These are phyloP conservation scores for Aurelia aurita DNA, from an alignment of 30 jellyfish, hydroid and myxozoan genomes.

Conservation along the genomic window DNA sequence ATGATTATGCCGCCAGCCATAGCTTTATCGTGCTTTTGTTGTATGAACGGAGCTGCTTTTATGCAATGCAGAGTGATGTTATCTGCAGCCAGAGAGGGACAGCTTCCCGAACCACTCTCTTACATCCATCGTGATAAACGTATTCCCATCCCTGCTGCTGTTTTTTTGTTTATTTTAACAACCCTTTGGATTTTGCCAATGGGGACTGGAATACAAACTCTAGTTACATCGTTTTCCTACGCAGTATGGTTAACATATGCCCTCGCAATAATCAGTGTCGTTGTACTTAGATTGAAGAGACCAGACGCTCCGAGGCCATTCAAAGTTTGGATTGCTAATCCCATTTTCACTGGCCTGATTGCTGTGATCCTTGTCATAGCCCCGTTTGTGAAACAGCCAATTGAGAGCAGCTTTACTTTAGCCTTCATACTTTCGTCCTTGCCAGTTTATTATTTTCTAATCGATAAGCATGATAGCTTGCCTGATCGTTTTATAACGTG, in stretches of 20 bases:
- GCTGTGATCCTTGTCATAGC: not conserved
- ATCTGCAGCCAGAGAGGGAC: constrained; percentile 55
- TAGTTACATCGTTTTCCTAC: not conserved
- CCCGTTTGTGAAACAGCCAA: constrained; percentile 1
- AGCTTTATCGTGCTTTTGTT: constrained; percentile 7
- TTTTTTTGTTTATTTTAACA: not conserved
- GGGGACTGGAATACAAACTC: not conserved
- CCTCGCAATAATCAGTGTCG: constrained; percentile 17
- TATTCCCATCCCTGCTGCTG: not conserved
- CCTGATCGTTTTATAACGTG: not conserved
- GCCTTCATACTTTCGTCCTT: not conserved
- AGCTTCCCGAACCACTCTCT: constrained; percentile 11
- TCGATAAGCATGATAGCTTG: not conserved
- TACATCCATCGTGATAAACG: constrained; percentile 14
- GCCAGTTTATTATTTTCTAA: constrained; percentile 2
- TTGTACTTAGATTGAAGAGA: constrained; percentile 3
- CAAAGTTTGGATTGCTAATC: constrained; percentile 24
- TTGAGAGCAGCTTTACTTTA: not conserved
- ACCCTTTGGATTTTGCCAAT: not conserved
- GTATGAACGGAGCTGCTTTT: constrained; percentile 4
- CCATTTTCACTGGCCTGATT: not conserved
- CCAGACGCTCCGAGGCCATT: constrained; percentile 17
- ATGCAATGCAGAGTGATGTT: not conserved
- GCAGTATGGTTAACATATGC: constrained; percentile 5
- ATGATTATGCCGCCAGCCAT: not conserved